phyloP scores from a whole-genome alignment of 2,888 invertebrate genomes.

The Coelinius sp. region DNA sequence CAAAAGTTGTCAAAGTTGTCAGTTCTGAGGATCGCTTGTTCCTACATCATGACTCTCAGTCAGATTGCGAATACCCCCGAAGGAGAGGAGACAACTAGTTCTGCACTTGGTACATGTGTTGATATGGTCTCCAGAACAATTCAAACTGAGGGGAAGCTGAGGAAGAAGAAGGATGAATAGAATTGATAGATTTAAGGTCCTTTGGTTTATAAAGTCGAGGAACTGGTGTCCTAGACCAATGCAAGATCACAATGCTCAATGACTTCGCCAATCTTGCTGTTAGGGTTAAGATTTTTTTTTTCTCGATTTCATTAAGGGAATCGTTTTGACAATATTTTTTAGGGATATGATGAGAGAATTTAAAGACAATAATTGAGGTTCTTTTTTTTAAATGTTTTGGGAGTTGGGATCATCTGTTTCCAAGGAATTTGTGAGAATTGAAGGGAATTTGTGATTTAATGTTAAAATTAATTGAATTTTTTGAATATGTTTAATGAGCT shows the following conservation, averaged over 20 bases:
- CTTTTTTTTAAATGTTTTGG: constrained; percentile 12
- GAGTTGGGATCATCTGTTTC: constrained; percentile 35
- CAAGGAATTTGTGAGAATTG: constrained; percentile 20
- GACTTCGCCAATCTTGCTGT: constrained; percentile 12
- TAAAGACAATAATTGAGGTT: constrained; percentile 14
- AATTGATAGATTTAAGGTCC: background rate
- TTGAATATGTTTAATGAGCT: constrained; percentile 5
- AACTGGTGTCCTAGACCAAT: constrained; percentile 34
- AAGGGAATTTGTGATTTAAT: constrained; percentile 9
- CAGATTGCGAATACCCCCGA: constrained; percentile 74
- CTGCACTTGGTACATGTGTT: constrained; percentile 83
- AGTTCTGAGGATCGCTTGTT: constrained; percentile 92
- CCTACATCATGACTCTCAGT: constrained; percentile 91
- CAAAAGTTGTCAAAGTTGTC: constrained; percentile 95
- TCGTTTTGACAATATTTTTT: constrained; percentile 16
- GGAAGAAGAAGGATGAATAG: constrained; percentile 87
- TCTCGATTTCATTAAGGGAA: background rate
- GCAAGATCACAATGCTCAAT: constrained; percentile 33
- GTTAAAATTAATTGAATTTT: background rate
- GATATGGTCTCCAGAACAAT: constrained; percentile 92
- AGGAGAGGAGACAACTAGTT: constrained; percentile 76
- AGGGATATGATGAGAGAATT: background rate
- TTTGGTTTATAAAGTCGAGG: constrained; percentile 18
- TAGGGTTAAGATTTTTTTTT: constrained; percentile 7
- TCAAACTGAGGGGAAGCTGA: constrained; percentile 90